These are phyloP conservation scores for Toxonevra muliebris DNA, from an alignment of 2,888 invertebrate species.

Conservation along the genomic window DNA sequence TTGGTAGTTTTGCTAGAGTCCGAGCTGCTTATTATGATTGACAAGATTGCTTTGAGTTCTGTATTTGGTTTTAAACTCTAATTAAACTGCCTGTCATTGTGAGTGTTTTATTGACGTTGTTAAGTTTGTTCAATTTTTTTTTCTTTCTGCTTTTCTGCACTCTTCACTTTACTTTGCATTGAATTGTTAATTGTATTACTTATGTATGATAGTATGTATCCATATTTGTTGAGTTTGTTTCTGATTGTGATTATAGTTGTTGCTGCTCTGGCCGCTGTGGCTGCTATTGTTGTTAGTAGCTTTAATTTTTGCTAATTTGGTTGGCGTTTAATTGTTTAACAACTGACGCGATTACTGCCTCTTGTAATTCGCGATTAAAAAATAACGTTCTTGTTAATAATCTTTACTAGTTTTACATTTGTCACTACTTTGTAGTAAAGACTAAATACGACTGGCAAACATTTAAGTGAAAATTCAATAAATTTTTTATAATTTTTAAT, in stretches of 20 bases:
- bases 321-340: constrained; percentile 1
- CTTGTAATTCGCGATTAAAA: not conserved
- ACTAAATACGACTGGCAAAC: too few relatives aligned
- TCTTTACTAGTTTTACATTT: not conserved
- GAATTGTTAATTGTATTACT: not conserved
- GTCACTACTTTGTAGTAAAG: too few relatives aligned
- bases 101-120: constrained; percentile 21
- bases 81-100: constrained; percentile 27
- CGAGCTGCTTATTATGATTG: not conserved
- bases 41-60: constrained; percentile 17
- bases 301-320: not conserved
- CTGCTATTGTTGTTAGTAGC: not conserved
- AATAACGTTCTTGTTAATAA: not conserved
- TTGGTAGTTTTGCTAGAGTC: not conserved
- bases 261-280: not conserved
- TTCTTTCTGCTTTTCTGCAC: constrained; percentile 10
- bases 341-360: not conserved
- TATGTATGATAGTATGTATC: not conserved
- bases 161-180: not conserved
- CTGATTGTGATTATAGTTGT: too few relatives aligned
- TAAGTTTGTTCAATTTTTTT: not conserved
- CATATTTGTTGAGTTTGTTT: too few relatives aligned
- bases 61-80: constrained; percentile 28
- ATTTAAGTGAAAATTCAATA: too few relatives aligned
- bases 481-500: too few relatives aligned